These are phyloP conservation scores for Ceratothoa steindachneri DNA, from an alignment of 2,888 invertebrate genomes.

Conservation along the genomic window DNA sequence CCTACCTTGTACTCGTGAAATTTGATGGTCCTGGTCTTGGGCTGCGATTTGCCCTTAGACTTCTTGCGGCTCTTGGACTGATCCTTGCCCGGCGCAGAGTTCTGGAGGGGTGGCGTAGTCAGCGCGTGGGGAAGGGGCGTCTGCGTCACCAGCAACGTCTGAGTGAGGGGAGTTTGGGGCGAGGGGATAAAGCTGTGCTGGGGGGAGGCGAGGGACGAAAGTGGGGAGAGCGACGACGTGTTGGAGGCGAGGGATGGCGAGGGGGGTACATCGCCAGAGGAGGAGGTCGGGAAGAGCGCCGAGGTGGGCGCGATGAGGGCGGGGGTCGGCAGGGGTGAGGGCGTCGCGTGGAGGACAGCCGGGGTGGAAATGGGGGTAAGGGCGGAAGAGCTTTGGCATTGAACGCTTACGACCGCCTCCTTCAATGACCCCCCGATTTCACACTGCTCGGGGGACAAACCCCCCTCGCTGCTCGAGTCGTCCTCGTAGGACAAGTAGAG, in stretches of 20 bases:
- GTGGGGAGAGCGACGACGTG: conserved; percentile 53
- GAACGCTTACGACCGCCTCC: neutral
- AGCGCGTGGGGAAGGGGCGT: conserved; percentile 52
- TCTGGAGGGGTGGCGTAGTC: conserved; percentile 48
- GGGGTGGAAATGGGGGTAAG: conserved; percentile 11
- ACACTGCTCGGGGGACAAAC: conserved; percentile 45
- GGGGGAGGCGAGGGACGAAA: conserved; percentile 47
- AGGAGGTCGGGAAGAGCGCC: conserved; percentile 27
- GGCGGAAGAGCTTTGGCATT: neutral
- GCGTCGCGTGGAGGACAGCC: conserved; percentile 51
- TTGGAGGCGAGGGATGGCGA: conserved; percentile 42
- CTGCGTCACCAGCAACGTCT: conserved; percentile 53
- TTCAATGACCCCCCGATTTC: conserved; percentile 13
- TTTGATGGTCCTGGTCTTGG: conserved; percentile 84
- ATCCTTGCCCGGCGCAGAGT: conserved; percentile 59
- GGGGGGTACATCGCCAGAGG: conserved; percentile 47
- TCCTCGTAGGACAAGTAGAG: conserved; percentile 85
- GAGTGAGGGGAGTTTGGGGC: conserved; percentile 51
- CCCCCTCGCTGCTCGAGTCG: conserved; percentile 74
- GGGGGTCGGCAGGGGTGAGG: conserved; percentile 29
- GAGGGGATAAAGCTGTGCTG: conserved; percentile 32
- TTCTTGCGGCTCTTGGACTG: conserved; percentile 65
- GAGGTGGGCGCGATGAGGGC: conserved; percentile 35
- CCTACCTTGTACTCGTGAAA: conserved; percentile 86
- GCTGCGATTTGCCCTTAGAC: conserved; percentile 56